Conservation (phyloP, 2,113 vertebrate genomes). For the Syrrhaptes paradoxus region DNA sequence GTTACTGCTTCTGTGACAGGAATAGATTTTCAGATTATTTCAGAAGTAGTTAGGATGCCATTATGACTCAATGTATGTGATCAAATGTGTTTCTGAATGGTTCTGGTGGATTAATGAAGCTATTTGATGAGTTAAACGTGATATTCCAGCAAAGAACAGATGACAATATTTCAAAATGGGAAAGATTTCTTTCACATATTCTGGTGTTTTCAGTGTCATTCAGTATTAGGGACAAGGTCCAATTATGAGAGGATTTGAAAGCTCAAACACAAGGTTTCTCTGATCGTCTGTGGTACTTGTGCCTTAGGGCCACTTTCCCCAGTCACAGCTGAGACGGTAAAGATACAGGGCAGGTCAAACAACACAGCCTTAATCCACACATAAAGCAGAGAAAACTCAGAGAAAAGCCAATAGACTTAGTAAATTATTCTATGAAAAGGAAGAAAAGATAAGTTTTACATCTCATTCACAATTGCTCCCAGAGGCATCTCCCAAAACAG, state of each 20-base stretch:
- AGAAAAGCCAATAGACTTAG: background rate
- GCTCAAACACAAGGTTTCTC: background rate
- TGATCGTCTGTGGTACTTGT: background rate
- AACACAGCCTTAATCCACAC: background rate
- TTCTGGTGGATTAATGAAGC: slow-evolving; percentile 62
- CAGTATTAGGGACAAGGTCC: background rate
- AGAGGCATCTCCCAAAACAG: background rate
- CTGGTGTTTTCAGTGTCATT: background rate
- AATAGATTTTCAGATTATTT: slow-evolving; percentile 68
- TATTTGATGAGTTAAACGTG: slow-evolving; percentile 40
- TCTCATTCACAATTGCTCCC: background rate
- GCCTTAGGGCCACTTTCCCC: background rate
- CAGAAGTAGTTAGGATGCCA: slow-evolving; percentile 32
- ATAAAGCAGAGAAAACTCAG: background rate
- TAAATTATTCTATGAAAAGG: background rate
- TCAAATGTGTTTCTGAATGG: slow-evolving; percentile 56
- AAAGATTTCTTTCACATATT: background rate
- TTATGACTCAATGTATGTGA: slow-evolving; percentile 41
- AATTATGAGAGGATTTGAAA: background rate
- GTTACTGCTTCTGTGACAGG: slow-evolving; percentile 36
- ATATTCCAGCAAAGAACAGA: slow-evolving; percentile 21
- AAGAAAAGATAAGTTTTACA: background rate
- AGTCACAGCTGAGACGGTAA: background rate
- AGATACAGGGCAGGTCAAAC: background rate
- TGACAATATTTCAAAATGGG: background rate